Percentiles rank a stretch among this genome's conserved stretches.
These are phyloP conservation scores for Archilochus colubris DNA, from an alignment of 2,113 vertebrate genomes.

Conservation along the genomic window DNA sequence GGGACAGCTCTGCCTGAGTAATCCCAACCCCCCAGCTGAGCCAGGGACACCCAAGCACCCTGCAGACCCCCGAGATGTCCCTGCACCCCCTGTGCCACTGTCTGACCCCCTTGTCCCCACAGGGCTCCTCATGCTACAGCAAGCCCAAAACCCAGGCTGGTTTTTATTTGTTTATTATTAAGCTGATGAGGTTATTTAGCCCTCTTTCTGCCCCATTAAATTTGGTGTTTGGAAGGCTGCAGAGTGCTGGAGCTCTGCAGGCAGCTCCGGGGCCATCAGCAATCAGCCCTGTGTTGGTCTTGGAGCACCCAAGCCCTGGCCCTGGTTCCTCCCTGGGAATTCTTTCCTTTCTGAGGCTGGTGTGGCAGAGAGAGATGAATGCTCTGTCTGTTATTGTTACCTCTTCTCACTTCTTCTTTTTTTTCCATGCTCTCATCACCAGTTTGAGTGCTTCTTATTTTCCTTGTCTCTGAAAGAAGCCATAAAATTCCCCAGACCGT, in stretches of 20 bases:
- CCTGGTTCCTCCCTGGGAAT: background rate
- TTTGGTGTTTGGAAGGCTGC: background rate
- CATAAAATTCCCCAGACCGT: conserved; percentile 57
- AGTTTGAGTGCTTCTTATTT: conserved; percentile 34
- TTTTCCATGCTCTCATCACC: background rate
- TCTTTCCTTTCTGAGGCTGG: background rate
- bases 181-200: conserved; percentile 54
- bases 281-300: background rate
- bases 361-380: background rate
- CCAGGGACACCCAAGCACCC: background rate
- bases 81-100: rapidly evolving
- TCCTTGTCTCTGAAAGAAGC: conserved; percentile 21
- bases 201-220: conserved; percentile 52
- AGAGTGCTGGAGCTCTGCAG: background rate
- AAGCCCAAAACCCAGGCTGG: background rate
- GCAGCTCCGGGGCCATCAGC: background rate
- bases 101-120: rapidly evolving
- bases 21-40: background rate
- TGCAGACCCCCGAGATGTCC: rapidly evolving
- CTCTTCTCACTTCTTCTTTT: background rate
- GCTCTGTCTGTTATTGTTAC: conserved; percentile 19
- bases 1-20: background rate
- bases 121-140: background rate
- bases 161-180: conserved; percentile 26
- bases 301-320: background rate